Conservation (phyloP, 2,113 vertebrate genomes). For the Cephalopholis sonnerati region DNA sequence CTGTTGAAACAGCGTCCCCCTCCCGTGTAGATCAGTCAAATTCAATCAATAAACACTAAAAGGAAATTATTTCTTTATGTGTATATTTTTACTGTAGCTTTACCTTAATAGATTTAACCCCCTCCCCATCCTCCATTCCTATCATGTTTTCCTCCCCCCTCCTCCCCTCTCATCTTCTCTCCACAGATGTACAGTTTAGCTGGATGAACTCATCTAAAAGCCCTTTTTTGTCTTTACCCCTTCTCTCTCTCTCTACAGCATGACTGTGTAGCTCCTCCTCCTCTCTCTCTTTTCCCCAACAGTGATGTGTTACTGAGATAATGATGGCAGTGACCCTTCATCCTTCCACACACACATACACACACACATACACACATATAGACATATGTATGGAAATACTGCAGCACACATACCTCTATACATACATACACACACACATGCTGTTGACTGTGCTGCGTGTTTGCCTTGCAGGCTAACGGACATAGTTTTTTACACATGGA, state of each 20-base stretch:
- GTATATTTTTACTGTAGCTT: not conserved
- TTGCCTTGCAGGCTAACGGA: conserved; percentile 96
- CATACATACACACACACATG: conserved; percentile 67
- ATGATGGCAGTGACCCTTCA: conserved; percentile 83
- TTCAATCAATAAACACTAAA: conserved; percentile 8
- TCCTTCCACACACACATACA: conserved; percentile 63
- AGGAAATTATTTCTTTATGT: not conserved
- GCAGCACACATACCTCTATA: conserved; percentile 63
- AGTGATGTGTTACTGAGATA: conserved; percentile 85
- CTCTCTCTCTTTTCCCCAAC: conserved; percentile 83
- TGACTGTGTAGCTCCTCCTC: conserved; percentile 83
- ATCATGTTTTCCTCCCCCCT: conserved; percentile 42
- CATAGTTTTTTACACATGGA: conserved; percentile 99
- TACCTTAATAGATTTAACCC: not conserved
- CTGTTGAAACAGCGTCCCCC: not conserved
- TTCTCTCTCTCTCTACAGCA: conserved; percentile 82
- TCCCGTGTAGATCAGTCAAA: not conserved
- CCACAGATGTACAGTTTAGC: conserved; percentile 83
- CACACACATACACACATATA: conserved; percentile 49
- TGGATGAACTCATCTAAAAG: conserved; percentile 82
- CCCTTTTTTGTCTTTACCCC: conserved; percentile 83
- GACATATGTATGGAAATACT: conserved; percentile 61
- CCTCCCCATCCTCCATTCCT: conserved; percentile 28
- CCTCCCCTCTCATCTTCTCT: conserved; percentile 71
- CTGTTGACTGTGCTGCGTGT: conserved; percentile 83